Evolutionary conservation across 2,888 invertebrate genomes (phyloP).

Genomic region (Pandemis cinnamomeana): DNA sequence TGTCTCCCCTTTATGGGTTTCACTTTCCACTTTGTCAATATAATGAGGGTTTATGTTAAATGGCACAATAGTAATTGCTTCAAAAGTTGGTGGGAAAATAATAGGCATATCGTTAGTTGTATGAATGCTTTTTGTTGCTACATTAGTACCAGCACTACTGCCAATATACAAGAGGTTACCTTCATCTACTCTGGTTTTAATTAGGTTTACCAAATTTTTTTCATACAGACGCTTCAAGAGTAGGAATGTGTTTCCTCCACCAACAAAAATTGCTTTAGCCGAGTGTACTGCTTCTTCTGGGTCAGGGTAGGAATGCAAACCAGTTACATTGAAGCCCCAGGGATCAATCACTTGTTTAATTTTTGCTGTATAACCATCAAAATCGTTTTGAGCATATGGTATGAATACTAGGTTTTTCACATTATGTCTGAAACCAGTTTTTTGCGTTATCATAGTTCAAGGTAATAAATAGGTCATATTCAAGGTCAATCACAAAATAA

Average conservation of each 20-base stretch:
- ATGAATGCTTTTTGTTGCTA: slow-evolving; percentile 90
- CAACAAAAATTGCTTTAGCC: slow-evolving; percentile 90
- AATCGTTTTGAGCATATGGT: slow-evolving; percentile 89
- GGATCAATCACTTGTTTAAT: slow-evolving; percentile 84
- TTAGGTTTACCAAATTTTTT: slow-evolving; percentile 85
- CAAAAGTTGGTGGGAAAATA: slow-evolving; percentile 89
- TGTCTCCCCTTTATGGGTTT: slow-evolving; percentile 91
- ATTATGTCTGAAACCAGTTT: slow-evolving; percentile 83
- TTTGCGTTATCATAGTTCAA: too few relatives aligned
- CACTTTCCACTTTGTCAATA: slow-evolving; percentile 85
- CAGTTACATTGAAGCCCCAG: slow-evolving; percentile 87
- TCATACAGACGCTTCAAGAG: slow-evolving; percentile 89
- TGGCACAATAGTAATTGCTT: slow-evolving; percentile 89
- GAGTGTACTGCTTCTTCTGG: slow-evolving; percentile 83
- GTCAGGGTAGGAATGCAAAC: slow-evolving; percentile 86
- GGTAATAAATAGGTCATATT: too few relatives aligned
- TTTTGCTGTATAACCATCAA: slow-evolving; percentile 86
- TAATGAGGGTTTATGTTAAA: slow-evolving; percentile 96
- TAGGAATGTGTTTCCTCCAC: slow-evolving; percentile 93
- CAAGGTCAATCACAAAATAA: neutral
- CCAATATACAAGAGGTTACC: slow-evolving; percentile 90
- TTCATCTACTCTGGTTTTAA: slow-evolving; percentile 85
- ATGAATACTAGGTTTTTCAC: slow-evolving; percentile 88
- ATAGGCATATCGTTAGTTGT: slow-evolving; percentile 97
- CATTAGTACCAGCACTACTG: slow-evolving; percentile 93